These are phyloP conservation scores for Gonioctena quinquepunctata DNA, from an alignment of 1,140 invertebrate species.

Conservation along the genomic window DNA sequence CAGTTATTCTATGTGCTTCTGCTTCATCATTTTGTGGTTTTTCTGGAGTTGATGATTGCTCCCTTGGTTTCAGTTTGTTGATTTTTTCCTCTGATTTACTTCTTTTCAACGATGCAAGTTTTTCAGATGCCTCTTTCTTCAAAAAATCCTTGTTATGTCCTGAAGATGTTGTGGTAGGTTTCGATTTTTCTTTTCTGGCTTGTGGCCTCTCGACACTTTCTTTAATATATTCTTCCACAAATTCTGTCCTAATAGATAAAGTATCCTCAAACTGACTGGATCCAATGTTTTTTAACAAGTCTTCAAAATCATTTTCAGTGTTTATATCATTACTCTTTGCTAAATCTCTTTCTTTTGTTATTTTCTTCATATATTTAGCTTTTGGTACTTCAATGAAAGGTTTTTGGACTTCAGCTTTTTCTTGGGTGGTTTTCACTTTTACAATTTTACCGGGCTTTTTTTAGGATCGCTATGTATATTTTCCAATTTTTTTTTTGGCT, in stretches of 20 bases:
- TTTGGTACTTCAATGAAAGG: not conserved
- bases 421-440: not conserved
- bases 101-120: not conserved
- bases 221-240: no score
- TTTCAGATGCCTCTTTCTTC: not conserved
- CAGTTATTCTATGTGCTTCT: not conserved
- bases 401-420: not conserved
- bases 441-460: not conserved
- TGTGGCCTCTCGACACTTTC: no score
- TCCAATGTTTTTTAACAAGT: no score
- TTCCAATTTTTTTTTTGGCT: not conserved
- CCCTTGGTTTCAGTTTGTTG: slow-evolving; percentile 4
- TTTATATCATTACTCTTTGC: no score
- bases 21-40: slow-evolving; percentile 5
- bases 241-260: no score
- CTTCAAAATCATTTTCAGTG: no score
- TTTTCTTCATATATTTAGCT: no score
- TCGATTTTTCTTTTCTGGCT: no score
- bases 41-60: not conserved
- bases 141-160: no score
- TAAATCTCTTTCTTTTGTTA: no score
- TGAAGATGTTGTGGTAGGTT: no score
- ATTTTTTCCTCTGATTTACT: not conserved
- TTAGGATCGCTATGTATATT: not conserved
- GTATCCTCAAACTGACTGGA: no score